These are phyloP conservation scores for Hirtodrosophila histrioides DNA, from an alignment of 2,888 invertebrate genomes.

Conservation along the genomic window DNA sequence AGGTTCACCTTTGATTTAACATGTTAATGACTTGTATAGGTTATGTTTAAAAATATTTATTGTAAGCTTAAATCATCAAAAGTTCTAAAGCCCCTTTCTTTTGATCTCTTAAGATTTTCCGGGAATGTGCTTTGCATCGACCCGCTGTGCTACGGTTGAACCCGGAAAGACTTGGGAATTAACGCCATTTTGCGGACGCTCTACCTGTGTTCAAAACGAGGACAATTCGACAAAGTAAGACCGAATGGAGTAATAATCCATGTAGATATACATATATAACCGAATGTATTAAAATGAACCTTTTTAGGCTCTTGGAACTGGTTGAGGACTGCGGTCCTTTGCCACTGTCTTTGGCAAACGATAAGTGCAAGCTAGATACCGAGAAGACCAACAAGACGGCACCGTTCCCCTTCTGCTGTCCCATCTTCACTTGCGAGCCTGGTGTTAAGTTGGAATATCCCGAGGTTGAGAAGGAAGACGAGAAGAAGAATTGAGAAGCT, in stretches of 20 bases:
- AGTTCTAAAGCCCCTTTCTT: no score
- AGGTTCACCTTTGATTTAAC: no score
- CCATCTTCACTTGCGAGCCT: conserved; percentile 92
- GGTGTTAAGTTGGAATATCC: conserved; percentile 94
- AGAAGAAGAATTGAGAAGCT: conserved; percentile 65
- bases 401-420: conserved; percentile 94
- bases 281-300: background rate
- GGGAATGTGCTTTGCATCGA: conserved; percentile 95
- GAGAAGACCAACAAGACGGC: conserved; percentile 96
- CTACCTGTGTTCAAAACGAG: conserved; percentile 92
- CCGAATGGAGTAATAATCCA: background rate
- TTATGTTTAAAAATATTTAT: no score
- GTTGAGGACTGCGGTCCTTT: conserved; percentile 96
- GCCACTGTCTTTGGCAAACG: conserved; percentile 89
- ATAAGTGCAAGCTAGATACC: conserved; percentile 93
- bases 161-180: conserved; percentile 94
- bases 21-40: no score
- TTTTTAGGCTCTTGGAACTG: conserved; percentile 89
- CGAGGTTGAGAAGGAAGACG: conserved; percentile 87
- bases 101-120: conserved; percentile 89
- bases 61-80: no score
- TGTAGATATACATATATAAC: no score
- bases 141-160: conserved; percentile 94
- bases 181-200: conserved; percentile 95
- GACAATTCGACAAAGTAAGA: conserved; percentile 87